These are phyloP conservation scores for Ctenopoma multispine DNA, from an alignment of 2,797 vertebrate genomes.

Conservation along the genomic window DNA sequence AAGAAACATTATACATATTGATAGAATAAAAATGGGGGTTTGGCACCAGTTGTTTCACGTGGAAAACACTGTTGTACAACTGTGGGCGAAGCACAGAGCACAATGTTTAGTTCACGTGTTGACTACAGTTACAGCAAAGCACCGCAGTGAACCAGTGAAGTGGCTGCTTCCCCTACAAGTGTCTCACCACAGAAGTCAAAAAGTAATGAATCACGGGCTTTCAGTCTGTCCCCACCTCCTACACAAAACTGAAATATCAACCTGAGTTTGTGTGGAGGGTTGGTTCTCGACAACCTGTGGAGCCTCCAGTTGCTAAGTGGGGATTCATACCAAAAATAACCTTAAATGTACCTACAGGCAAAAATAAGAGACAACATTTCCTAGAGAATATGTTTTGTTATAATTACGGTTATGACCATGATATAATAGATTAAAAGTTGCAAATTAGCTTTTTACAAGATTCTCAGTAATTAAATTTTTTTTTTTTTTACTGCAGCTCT, in stretches of 20 bases:
- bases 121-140: conserved; percentile 25
- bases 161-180: conserved; percentile 8
- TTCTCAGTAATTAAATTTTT: not conserved
- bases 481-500: too few relatives aligned
- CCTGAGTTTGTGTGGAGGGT: not conserved
- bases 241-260: not conserved
- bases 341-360: not conserved
- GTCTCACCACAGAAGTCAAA: not conserved
- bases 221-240: not conserved
- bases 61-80: not conserved
- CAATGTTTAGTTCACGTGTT: conserved; percentile 45
- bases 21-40: not conserved
- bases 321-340: too few relatives aligned
- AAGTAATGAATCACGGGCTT: conserved; percentile 9
- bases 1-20: not conserved
- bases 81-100: not conserved
- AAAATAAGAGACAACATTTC: not conserved
- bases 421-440: not conserved
- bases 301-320: too few relatives aligned
- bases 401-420: not conserved
- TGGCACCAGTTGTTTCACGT: not conserved
- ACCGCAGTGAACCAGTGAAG: conserved; percentile 29
- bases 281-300: not conserved
- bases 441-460: not conserved
- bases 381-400: not conserved